Percentiles rank a stretch among this genome's conserved stretches.
phyloP scores from a whole-genome alignment of 2,888 invertebrate species.

The Rhingia rostrata region DNA sequence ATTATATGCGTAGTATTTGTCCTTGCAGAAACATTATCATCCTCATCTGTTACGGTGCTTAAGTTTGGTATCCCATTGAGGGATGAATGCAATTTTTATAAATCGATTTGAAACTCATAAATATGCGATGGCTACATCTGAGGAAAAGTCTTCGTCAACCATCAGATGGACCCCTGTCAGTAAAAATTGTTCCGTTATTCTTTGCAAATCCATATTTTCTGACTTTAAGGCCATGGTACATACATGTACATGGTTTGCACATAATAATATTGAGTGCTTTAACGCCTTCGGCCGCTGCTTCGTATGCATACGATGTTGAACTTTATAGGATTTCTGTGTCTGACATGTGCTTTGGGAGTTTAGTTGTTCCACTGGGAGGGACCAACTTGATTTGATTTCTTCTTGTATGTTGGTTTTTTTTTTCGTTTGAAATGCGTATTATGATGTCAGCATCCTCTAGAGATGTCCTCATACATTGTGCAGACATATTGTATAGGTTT shows the following conservation, averaged over 20 bases:
- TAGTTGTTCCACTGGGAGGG: conserved; percentile 1
- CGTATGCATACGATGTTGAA: conserved; percentile 13
- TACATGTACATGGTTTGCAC: conserved; percentile 31
- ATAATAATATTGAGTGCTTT: conserved; percentile 42
- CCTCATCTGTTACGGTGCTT: not conserved
- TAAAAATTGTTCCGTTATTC: conserved; percentile 13
- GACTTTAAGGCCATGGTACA: not conserved
- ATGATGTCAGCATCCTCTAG: too few species aligned
- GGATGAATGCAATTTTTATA: not conserved
- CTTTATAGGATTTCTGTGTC: conserved; percentile 24
- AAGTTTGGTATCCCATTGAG: not conserved
- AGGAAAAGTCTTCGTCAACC: not conserved
- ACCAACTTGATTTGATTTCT: conserved; percentile 41
- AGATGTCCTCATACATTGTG: too few species aligned
- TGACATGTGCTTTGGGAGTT: conserved; percentile 21
- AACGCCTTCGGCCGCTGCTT: not conserved
- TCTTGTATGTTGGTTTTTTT: not conserved
- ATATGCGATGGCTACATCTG: not conserved
- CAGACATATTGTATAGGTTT: too few species aligned
- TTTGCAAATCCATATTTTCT: conserved; percentile 9
- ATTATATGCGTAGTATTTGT: not conserved
- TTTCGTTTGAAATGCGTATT: conserved; percentile 21
- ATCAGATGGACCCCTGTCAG: not conserved
- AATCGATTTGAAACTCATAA: not conserved
- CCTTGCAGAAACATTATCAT: not conserved